phyloP scores from a whole-genome alignment of 2,888 invertebrate genomes.

The Lymantria dispar region DNA sequence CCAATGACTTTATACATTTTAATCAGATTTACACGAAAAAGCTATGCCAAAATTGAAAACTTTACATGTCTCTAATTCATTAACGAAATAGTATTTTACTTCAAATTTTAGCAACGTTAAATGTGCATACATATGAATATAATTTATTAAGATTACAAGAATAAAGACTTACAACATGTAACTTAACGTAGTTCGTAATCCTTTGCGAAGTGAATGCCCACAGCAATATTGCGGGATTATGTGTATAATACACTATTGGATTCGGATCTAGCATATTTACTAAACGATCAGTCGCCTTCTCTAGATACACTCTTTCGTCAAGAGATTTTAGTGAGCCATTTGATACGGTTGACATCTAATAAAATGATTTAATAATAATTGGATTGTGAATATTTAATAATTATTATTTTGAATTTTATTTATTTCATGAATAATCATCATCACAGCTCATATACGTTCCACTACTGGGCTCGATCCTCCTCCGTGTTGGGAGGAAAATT shows the following conservation, averaged over 20 bases:
- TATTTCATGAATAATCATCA: no score
- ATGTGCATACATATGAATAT: no score
- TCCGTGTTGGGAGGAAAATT: no score
- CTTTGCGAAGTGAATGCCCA: constrained; percentile 69
- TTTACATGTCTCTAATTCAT: no score
- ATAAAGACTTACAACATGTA: constrained; percentile 60
- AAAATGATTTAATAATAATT: not conserved
- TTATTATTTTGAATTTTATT: no score
- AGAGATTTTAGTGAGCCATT: constrained; percentile 57
- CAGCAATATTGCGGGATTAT: constrained; percentile 66
- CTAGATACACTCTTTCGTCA: constrained; percentile 60
- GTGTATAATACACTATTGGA: constrained; percentile 61
- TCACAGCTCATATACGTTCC: no score
- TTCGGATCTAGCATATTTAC: constrained; percentile 56
- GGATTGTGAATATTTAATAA: not conserved
- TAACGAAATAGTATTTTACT: no score
- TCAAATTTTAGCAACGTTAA: no score
- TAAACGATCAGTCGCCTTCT: constrained; percentile 64
- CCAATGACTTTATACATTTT: no score
- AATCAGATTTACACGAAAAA: no score
- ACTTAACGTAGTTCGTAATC: constrained; percentile 51
- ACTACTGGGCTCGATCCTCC: no score
- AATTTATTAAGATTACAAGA: not conserved
- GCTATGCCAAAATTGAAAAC: no score
- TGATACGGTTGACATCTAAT: constrained; percentile 70